A percentile compares a stretch with the other conserved stretches of the same genome.
phyloP scores from a whole-genome alignment of 2,797 vertebrate species.

The Rhynchotus rufescens region DNA sequence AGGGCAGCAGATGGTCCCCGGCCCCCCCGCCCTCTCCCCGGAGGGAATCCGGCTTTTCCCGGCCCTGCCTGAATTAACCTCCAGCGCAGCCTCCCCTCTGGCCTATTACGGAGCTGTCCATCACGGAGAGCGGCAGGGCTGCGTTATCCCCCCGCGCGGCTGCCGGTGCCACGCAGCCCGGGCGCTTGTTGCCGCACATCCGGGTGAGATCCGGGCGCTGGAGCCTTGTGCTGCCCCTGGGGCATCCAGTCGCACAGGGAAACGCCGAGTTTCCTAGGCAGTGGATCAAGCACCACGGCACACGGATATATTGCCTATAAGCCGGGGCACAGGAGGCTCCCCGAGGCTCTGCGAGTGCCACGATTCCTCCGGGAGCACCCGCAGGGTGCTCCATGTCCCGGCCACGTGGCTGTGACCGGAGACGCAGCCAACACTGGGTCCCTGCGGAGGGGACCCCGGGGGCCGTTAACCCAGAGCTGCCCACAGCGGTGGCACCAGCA shows the following conservation, averaged over 20 bases:
- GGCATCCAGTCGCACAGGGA: background rate
- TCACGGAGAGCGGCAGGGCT: background rate
- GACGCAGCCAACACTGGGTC: no score
- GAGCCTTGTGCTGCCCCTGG: background rate
- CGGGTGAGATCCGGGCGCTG: background rate
- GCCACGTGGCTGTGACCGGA: background rate
- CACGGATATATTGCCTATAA: rapidly evolving
- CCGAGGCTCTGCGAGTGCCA: background rate
- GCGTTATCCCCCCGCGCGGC: conserved; percentile 17
- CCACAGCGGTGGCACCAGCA: background rate
- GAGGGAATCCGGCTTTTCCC: conserved; percentile 13
- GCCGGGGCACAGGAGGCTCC: background rate
- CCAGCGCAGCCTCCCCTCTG: background rate
- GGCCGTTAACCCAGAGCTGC: background rate
- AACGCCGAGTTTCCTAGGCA: background rate
- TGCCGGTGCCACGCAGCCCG: background rate
- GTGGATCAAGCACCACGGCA: background rate
- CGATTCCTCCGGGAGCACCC: background rate
- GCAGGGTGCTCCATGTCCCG: rapidly evolving
- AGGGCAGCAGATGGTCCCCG: conserved; percentile 8
- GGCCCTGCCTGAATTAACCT: conserved; percentile 38
- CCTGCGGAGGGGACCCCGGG: background rate
- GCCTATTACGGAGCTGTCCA: background rate
- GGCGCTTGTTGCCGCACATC: background rate
- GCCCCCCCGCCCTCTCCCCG: background rate